Evolutionary conservation across 2,888 invertebrate species (phyloP).

Genomic region (Deroplatys truncata): DNA sequence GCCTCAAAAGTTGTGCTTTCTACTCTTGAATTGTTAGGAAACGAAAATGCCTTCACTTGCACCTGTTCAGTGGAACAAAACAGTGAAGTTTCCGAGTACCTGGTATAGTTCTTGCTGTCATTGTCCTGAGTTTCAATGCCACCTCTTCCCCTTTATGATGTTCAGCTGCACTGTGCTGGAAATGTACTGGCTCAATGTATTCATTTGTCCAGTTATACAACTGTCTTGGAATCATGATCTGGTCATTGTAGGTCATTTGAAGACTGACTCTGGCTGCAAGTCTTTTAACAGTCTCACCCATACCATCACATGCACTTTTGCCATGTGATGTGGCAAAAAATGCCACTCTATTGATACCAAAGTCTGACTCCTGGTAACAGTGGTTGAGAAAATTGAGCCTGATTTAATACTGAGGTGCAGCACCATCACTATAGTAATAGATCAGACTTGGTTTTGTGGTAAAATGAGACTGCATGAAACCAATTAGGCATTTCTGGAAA

Average conservation of each 20-base stretch:
- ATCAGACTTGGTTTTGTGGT: slow-evolving; percentile 22
- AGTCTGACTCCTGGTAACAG: slow-evolving; percentile 28
- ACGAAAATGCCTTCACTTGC: not conserved
- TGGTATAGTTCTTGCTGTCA: not conserved
- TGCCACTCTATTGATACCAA: slow-evolving; percentile 13
- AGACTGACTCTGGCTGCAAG: slow-evolving; percentile 22
- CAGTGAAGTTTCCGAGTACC: slow-evolving; percentile 12
- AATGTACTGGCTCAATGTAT: not conserved
- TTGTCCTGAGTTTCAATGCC: not conserved
- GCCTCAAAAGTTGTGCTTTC: not conserved
- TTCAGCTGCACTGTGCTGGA: slow-evolving; percentile 13
- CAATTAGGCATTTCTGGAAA: slow-evolving; percentile 27
- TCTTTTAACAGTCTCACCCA: slow-evolving; percentile 25
- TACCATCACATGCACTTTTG: too few species aligned
- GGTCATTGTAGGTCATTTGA: slow-evolving; percentile 20
- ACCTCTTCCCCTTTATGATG: not conserved
- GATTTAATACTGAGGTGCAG: slow-evolving; percentile 35
- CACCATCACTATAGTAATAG: slow-evolving; percentile 34
- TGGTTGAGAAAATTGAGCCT: slow-evolving; percentile 34
- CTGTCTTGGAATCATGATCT: slow-evolving; percentile 24
- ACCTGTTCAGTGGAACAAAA: not conserved
- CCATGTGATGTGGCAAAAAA: too few species aligned
- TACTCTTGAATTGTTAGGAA: not conserved
- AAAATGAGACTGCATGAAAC: slow-evolving; percentile 2
- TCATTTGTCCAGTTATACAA: slow-evolving; percentile 22